Conservation (phyloP, 2,888 invertebrate genomes). For the Masnerella sp. region DNA sequence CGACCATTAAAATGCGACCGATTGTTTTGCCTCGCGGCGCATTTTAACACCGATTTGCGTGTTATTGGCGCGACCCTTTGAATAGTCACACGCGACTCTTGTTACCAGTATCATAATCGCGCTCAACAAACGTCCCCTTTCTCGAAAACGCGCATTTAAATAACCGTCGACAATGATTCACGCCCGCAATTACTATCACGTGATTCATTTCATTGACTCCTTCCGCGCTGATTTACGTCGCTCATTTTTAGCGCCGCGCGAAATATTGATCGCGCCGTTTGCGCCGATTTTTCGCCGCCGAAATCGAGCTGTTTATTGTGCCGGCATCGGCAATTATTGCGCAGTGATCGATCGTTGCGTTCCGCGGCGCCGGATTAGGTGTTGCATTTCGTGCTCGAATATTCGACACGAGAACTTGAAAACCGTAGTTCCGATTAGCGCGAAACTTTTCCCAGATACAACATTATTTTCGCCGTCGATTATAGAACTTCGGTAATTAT, state of each 20-base stretch:
- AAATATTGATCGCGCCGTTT: neutral
- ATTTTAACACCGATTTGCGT: slow-evolving; percentile 55
- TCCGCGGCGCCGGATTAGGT: slow-evolving; percentile 25
- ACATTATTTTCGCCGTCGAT: slow-evolving; percentile 50
- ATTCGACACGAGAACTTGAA: slow-evolving; percentile 56
- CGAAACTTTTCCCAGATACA: slow-evolving; percentile 51
- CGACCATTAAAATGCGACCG: slow-evolving; percentile 29
- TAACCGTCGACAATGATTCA: slow-evolving; percentile 39
- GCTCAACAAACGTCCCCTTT: slow-evolving; percentile 43
- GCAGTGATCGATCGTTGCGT: slow-evolving; percentile 22
- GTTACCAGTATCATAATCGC: slow-evolving; percentile 56
- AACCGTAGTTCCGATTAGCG: slow-evolving; percentile 55
- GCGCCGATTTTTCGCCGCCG: neutral
- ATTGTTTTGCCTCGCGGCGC: slow-evolving; percentile 40
- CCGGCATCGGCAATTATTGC: slow-evolving; percentile 24
- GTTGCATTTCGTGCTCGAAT: slow-evolving; percentile 45
- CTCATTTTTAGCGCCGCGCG: neutral
- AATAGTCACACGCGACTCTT: slow-evolving; percentile 58
- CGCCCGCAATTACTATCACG: slow-evolving; percentile 17
- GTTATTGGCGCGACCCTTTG: slow-evolving; percentile 48
- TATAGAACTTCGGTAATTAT: slow-evolving; percentile 47
- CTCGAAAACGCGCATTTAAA: slow-evolving; percentile 32
- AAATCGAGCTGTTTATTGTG: slow-evolving; percentile 3
- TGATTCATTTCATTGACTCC: too few relatives aligned
- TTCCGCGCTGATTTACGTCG: neutral